A percentile compares a stretch with the other conserved stretches of the same genome.
Conservation (phyloP, 2,888 invertebrate species). For the Phyto melanocephala region DNA sequence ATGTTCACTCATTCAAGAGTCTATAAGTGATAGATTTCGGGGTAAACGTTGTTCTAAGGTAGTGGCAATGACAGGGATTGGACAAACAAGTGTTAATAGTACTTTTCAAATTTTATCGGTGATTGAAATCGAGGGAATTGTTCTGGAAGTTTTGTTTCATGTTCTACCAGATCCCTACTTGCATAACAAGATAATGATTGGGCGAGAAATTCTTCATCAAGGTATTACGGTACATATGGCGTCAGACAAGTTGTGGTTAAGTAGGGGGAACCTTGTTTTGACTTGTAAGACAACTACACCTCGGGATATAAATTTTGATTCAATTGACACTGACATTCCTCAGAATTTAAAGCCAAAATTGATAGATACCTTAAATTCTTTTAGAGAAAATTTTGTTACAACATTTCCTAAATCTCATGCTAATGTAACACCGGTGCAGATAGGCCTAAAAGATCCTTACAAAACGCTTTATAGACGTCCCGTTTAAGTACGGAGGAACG, state of each 20-base stretch:
- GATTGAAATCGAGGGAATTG: not conserved
- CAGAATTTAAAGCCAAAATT: too few species aligned
- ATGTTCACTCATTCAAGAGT: conserved; percentile 3
- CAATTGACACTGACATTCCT: too few species aligned
- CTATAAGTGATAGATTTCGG: not conserved
- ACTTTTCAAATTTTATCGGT: not conserved
- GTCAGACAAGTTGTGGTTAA: not conserved
- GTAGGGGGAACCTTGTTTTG: not conserved
- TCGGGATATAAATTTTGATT: too few species aligned
- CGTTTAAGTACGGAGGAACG: too few species aligned
- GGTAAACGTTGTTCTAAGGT: not conserved
- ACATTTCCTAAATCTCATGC: too few species aligned
- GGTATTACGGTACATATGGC: not conserved
- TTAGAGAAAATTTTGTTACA: too few species aligned
- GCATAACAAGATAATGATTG: not conserved
- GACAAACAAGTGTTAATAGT: not conserved
- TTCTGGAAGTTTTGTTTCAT: not conserved
- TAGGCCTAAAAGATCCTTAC: too few species aligned
- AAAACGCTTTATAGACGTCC: too few species aligned
- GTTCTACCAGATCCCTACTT: not conserved
- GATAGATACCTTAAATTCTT: too few species aligned
- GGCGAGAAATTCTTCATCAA: not conserved
- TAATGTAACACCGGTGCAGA: too few species aligned
- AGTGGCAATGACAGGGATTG: not conserved
- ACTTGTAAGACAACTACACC: not conserved